Percentiles rank a stretch among this genome's conserved stretches.
phyloP scores from a whole-genome alignment of 30 jellyfish, hydroid and myxozoan species.

The Turritopsis rubra region DNA sequence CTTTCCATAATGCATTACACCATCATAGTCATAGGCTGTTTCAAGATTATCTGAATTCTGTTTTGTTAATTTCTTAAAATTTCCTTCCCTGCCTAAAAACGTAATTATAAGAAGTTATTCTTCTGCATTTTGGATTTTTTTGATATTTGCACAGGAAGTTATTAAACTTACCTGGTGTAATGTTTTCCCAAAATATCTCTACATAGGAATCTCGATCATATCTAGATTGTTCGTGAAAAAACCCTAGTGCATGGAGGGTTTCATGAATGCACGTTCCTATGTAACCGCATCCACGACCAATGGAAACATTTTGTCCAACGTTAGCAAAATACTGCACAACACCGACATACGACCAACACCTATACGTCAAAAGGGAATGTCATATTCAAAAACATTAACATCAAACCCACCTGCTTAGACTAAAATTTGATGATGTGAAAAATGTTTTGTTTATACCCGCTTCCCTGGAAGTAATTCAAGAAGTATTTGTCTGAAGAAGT shows the following conservation, averaged over 20 bases:
- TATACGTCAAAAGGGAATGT: neutral
- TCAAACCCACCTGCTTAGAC: neutral
- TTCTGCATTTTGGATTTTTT: too few relatives aligned
- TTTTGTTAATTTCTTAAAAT: constrained; percentile 25
- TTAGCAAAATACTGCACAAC: neutral
- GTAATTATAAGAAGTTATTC: too few relatives aligned
- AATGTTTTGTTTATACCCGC: neutral
- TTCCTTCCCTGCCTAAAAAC: constrained; percentile 41
- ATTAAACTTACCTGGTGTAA: constrained; percentile 31
- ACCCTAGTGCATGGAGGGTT: constrained; percentile 53
- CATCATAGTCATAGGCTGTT: constrained; percentile 38
- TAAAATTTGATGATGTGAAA: too few relatives aligned
- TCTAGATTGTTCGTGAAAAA: constrained; percentile 61
- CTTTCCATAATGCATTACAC: constrained; percentile 54
- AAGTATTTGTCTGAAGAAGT: neutral
- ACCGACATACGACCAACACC: constrained; percentile 63
- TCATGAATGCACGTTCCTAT: constrained; percentile 40
- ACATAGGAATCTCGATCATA: constrained; percentile 55
- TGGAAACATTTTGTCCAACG: constrained; percentile 35
- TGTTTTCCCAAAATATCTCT: constrained; percentile 65
- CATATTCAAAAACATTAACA: neutral
- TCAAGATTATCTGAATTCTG: constrained; percentile 39
- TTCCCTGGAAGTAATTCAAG: neutral
- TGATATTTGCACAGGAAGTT: too few relatives aligned
- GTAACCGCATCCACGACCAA: constrained; percentile 34